Evolutionary conservation across 2,113 vertebrate species (phyloP).

Genomic region (Mustelus asterias): DNA sequence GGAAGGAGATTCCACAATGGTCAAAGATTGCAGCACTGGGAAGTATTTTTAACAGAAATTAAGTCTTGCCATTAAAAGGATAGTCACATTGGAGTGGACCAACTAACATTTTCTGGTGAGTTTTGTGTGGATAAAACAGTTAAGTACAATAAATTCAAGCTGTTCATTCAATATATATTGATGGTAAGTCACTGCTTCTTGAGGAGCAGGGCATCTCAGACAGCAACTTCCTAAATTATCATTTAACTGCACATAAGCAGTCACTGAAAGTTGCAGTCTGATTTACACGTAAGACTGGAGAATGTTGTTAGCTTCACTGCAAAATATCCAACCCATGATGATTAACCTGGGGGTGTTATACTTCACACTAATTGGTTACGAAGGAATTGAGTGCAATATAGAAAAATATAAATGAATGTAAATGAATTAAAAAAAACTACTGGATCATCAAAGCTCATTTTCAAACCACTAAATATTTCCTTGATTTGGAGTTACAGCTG

Average conservation of each 20-base stretch:
- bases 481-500: neutral
- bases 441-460: neutral
- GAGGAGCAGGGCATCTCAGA: too few species aligned
- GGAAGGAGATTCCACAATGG: neutral
- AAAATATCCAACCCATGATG: neutral
- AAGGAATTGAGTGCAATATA: neutral
- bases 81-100: neutral
- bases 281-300: neutral
- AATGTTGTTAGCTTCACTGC: neutral
- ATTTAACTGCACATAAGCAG: too few species aligned
- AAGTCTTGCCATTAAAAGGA: neutral
- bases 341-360: neutral
- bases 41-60: neutral
- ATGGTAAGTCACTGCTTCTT: too few species aligned
- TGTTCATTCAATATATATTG: neutral
- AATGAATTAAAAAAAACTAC: neutral
- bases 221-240: too few species aligned
- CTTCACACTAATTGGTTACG: neutral
- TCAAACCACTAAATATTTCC: neutral
- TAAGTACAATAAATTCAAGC: neutral
- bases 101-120: neutral
- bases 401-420: neutral
- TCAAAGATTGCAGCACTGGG: neutral
- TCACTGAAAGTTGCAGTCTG: too few species aligned
- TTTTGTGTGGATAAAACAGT: neutral